Evolutionary conservation across 2,888 invertebrate species (phyloP).

Genomic region (Glomeris marginata): DNA sequence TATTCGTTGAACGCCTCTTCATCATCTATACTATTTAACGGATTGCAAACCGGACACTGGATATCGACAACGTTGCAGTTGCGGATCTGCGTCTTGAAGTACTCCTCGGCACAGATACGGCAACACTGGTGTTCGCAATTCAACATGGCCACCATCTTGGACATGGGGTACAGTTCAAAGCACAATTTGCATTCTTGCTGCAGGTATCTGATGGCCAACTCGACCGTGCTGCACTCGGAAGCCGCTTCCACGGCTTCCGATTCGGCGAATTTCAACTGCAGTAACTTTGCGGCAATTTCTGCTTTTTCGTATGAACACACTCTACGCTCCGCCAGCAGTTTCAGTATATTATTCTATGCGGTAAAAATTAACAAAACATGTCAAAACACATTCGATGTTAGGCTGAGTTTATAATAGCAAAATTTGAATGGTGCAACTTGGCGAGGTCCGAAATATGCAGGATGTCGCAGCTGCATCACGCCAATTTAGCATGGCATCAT

Average conservation of each 20-base stretch:
- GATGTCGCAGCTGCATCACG: too few relatives aligned
- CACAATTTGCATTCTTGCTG: constrained; percentile 89
- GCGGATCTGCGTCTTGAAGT: constrained; percentile 79
- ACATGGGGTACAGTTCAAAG: constrained; percentile 63
- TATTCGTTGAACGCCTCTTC: constrained; percentile 66
- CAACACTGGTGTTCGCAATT: constrained; percentile 80
- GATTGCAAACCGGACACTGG: constrained; percentile 80
- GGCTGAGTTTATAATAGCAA: too few relatives aligned
- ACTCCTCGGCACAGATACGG: constrained; percentile 71
- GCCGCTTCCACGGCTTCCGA: constrained; percentile 71
- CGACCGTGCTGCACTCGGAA: constrained; percentile 61
- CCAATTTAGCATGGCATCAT: too few relatives aligned
- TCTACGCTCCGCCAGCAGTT: constrained; percentile 66
- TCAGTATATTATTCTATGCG: constrained; percentile 45
- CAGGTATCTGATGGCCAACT: constrained; percentile 63
- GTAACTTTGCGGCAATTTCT: constrained; percentile 65
- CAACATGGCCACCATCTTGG: constrained; percentile 77
- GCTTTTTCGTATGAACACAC: constrained; percentile 67
- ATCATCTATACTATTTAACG: constrained; percentile 56
- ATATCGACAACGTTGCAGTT: constrained; percentile 81
- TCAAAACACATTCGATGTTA: too few relatives aligned
- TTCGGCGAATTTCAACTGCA: constrained; percentile 59
- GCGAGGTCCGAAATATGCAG: too few relatives aligned
- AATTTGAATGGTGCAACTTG: too few relatives aligned
- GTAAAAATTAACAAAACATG: too few relatives aligned